These are phyloP conservation scores for Zaprionus tsacasi DNA, from an alignment of 1,140 invertebrate species.

Conservation along the genomic window DNA sequence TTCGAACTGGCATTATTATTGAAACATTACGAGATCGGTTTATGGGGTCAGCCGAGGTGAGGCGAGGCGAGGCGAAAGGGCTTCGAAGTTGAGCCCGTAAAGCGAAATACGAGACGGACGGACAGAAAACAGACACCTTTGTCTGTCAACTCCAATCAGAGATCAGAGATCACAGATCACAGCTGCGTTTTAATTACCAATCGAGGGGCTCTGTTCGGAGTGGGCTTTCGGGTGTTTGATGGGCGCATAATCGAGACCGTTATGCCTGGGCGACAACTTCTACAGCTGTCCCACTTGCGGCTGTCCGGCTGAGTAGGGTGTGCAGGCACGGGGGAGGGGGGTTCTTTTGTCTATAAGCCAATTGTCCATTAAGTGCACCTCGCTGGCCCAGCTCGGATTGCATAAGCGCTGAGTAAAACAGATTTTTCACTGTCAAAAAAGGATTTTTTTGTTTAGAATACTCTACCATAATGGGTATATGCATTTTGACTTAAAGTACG, in stretches of 20 bases:
- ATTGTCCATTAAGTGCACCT: slow-evolving; percentile 61
- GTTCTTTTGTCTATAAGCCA: slow-evolving; percentile 30
- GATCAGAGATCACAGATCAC: slow-evolving; percentile 52
- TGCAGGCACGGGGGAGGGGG: slow-evolving; percentile 5
- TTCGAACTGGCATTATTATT: slow-evolving; percentile 71
- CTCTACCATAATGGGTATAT: background rate
- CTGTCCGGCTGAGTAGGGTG: slow-evolving; percentile 38
- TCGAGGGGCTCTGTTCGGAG: background rate
- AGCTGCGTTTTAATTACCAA: slow-evolving; percentile 68
- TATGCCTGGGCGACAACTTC: slow-evolving; percentile 54
- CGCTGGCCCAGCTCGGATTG: slow-evolving; percentile 37
- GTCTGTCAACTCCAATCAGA: slow-evolving; percentile 39
- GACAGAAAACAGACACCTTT: slow-evolving; percentile 45
- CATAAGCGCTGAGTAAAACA: slow-evolving; percentile 53
- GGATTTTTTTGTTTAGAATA: slow-evolving; percentile 23
- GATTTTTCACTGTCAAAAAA: slow-evolving; percentile 74
- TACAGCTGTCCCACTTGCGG: slow-evolving; percentile 40
- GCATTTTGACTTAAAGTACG: background rate
- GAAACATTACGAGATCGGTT: slow-evolving; percentile 72
- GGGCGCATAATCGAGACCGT: slow-evolving; percentile 58
- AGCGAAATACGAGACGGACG: slow-evolving; percentile 20
- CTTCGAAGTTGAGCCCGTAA: slow-evolving; percentile 22
- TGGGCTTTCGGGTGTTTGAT: slow-evolving; percentile 38
- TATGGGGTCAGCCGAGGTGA: slow-evolving; percentile 39
- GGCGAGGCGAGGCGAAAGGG: slow-evolving; percentile 51